Conservation (phyloP, 2,113 vertebrate species). For the Scalopus aquaticus region DNA sequence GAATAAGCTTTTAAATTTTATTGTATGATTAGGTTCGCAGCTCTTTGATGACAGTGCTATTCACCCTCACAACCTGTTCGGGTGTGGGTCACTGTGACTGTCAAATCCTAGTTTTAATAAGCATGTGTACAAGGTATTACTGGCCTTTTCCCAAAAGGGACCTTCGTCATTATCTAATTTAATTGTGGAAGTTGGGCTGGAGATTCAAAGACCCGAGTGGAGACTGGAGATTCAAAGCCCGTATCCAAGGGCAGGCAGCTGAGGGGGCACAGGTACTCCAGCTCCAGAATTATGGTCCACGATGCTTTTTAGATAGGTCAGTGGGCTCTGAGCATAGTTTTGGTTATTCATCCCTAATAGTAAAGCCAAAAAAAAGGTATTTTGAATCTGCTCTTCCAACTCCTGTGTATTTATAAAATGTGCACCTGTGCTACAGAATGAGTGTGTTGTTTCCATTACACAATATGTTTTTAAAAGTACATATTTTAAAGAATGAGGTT, state of each 20-base stretch:
- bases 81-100: not conserved
- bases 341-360: not conserved
- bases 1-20: not conserved
- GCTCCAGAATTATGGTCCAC: not conserved
- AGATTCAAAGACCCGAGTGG: not conserved
- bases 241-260: not conserved
- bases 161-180: not conserved
- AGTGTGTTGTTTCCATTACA: not conserved
- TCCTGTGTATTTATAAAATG: not conserved
- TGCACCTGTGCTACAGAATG: not conserved
- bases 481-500: not conserved
- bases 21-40: not conserved
- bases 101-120: not conserved
- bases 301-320: not conserved
- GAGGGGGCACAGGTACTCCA: no score
- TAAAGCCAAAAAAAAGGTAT: not conserved
- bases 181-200: not conserved
- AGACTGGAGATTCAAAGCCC: not conserved
- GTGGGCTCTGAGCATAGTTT: not conserved
- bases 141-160: not conserved
- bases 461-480: not conserved
- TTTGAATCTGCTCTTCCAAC: not conserved
- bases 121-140: not conserved
- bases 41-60: not conserved
- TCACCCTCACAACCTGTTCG: not conserved